Conservation (phyloP, 1,140 invertebrate genomes). For the Spodoptera frugiperda region DNA sequence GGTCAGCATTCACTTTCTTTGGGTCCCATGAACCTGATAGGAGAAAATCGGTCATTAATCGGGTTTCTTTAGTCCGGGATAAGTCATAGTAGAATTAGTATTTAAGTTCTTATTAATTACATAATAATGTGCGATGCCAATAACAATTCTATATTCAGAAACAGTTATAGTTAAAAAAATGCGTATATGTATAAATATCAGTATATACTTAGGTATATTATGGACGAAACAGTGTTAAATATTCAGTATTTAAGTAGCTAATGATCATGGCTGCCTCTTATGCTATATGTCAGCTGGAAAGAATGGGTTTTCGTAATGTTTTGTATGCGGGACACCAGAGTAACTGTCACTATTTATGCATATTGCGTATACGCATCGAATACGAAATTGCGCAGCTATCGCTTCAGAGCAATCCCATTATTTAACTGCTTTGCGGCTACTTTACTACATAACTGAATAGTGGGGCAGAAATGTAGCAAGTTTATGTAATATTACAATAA, state of each 20-base stretch:
- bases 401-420: constrained; percentile 21
- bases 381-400: background rate
- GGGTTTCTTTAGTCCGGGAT: background rate
- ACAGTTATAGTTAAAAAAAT: no score
- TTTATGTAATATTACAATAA: no score
- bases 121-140: no score
- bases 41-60: constrained; percentile 15
- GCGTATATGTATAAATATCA: background rate
- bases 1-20: constrained; percentile 89
- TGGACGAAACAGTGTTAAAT: background rate
- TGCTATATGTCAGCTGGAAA: constrained; percentile 9
- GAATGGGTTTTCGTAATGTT: constrained; percentile 35
- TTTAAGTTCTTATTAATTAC: no score
- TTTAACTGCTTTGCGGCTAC: background rate
- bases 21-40: constrained; percentile 90
- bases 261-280: background rate
- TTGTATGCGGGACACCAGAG: constrained; percentile 23
- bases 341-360: constrained; percentile 26
- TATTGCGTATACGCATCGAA: constrained; percentile 28
- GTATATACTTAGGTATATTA: no score
- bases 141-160: no score
- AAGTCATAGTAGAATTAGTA: no score
- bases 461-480: no score
- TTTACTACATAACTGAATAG: no score
- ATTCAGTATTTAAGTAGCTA: background rate